Conservation (phyloP, 2,888 invertebrate genomes). For the Diarsia dahlii region DNA sequence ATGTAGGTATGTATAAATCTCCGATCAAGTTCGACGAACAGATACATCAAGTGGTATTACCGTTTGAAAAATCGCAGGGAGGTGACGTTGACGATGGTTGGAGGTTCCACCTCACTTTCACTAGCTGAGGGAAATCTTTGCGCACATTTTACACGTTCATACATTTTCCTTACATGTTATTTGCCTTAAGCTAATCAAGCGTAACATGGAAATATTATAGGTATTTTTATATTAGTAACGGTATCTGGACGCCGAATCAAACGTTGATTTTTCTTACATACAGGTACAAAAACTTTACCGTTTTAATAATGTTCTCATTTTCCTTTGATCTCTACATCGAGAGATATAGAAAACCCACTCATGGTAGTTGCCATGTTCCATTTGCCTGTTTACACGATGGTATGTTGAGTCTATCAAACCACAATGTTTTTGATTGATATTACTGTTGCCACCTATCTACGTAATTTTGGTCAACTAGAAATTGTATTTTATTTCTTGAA, state of each 20-base stretch:
- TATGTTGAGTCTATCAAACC: not conserved
- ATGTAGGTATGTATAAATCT: conserved; percentile 60
- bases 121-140: conserved; percentile 49
- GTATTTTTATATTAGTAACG: conserved; percentile 38
- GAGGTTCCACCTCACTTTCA: conserved; percentile 54
- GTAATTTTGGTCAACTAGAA: not conserved
- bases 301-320: not conserved
- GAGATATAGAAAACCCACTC: not conserved
- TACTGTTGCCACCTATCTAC: too few relatives aligned
- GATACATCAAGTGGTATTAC: conserved; percentile 76
- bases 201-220: conserved; percentile 47
- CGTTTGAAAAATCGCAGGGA: conserved; percentile 73
- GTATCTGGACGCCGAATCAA: conserved; percentile 11
- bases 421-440: not conserved
- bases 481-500: conserved; percentile 13
- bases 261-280: conserved; percentile 25
- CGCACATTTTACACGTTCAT: conserved; percentile 47
- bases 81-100: conserved; percentile 60
- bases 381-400: not conserved
- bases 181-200: conserved; percentile 59
- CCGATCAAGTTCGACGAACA: conserved; percentile 70
- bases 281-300: not conserved
- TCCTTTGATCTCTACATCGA: not conserved
- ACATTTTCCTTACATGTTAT: conserved; percentile 63
- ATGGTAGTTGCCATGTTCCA: too few relatives aligned